Evolutionary conservation across 2,797 vertebrate genomes (phyloP), one percentile per base, ranked within the genome.

Genomic region (Lepilemur septentrionalis): DNA sequence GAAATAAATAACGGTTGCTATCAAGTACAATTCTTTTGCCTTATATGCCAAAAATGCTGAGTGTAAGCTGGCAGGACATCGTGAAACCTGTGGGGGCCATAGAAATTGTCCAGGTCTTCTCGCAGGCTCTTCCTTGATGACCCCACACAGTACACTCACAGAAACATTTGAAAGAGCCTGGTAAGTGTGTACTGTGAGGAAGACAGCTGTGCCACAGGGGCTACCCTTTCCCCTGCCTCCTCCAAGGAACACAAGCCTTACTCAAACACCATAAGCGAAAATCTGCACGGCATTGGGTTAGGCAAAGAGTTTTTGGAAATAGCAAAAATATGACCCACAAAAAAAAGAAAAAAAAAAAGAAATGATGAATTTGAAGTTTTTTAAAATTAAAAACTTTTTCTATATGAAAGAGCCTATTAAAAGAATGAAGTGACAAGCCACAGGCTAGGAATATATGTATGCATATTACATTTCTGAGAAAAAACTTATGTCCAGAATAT

Each of bases 1-100:
- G 76, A 95, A 96, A 95, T 87, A 93, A 95, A 91, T 48, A 78
- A 92, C 14, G 35, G 6, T 87, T 95, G 55, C 89, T 86, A 88
- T 79, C 72, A 79, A 92, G 22, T 78, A 0, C 41, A 80, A 67
- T 76, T 87, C 4, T 90, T 85, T 92, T 48, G 13, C 13, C 12
- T 48, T 48, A 48, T 14, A 48, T 48, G 48, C 38, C 38, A 2
- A 38, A 38, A 38, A 38, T 38, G 46, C 12, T 3, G 46, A 13
- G 46, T 13, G 46, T 48, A 12, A 12, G 13, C 55, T 82, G 15
- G 32, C 10, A 80, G 35, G 43, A 67, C 22, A 81, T 7, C 11
- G 2, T 38, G 59, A 79, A 94, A 50, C n/a, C 20, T 10, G 1
- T 7, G 18, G 43, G 46, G 59, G 4, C 38, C 38, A 30, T 1